A percentile compares a stretch with the other conserved stretches of the same genome.
phyloP scores from a whole-genome alignment of 1,140 invertebrate genomes.

The Drosophila baimaii region DNA sequence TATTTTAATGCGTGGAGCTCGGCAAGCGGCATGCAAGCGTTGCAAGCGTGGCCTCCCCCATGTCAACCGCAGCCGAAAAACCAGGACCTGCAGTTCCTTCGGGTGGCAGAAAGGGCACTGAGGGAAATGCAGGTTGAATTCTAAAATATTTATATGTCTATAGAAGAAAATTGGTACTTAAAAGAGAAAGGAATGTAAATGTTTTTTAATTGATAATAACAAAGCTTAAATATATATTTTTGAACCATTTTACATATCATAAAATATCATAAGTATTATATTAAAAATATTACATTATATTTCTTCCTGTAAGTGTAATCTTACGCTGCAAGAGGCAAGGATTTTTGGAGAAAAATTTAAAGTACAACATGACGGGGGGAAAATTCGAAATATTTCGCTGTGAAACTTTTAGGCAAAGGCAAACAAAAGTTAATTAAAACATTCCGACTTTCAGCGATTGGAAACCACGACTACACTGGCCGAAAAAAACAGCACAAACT shows the following conservation, averaged over 20 bases:
- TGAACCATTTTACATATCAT: not conserved
- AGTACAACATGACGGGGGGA: not conserved
- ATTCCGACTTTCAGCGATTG: conserved; percentile 33
- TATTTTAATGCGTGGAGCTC: conserved; percentile 60
- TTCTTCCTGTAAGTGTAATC: not conserved
- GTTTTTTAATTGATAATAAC: not conserved
- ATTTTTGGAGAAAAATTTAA: conserved; percentile 19
- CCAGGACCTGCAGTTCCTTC: conserved; percentile 5
- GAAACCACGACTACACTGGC: conserved; percentile 4
- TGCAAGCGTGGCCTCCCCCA: not conserved
- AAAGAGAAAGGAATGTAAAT: too few relatives aligned
- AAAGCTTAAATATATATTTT: not conserved
- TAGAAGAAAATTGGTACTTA: not conserved
- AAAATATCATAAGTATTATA: too few relatives aligned
- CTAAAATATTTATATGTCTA: not conserved
- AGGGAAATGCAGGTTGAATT: not conserved
- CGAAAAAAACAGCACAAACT: conserved; percentile 1
- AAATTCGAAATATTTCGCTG: conserved; percentile 39
- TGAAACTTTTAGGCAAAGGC: conserved; percentile 58
- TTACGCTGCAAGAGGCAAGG: conserved; percentile 1
- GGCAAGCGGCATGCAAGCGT: not conserved
- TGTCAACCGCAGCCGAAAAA: conserved; percentile 40
- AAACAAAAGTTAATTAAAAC: conserved; percentile 81
- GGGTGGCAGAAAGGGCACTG: not conserved
- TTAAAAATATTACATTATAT: not conserved